Conservation (phyloP, 2,113 vertebrate species). For the Sigmodon hispidus region DNA sequence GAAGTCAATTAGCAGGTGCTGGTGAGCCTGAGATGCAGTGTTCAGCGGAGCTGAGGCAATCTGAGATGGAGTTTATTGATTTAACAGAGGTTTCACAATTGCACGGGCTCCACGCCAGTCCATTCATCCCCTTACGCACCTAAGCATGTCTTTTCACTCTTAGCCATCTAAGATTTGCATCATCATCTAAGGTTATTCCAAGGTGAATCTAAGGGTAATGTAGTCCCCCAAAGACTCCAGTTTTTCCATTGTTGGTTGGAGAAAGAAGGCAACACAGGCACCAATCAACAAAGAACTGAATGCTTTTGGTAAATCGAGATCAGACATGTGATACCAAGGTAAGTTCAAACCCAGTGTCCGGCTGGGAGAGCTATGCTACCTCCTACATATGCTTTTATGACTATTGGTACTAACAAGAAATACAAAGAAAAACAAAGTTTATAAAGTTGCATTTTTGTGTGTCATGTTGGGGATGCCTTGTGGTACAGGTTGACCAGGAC, state of each 20-base stretch:
- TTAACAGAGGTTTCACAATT: background rate
- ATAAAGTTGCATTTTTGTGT: background rate
- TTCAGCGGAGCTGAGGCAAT: conserved; percentile 18
- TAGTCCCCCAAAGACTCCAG: background rate
- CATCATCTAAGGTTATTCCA: conserved; percentile 33
- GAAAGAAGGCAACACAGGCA: background rate
- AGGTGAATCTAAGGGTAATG: background rate
- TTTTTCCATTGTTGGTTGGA: background rate
- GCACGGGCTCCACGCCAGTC: background rate
- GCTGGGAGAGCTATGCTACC: background rate
- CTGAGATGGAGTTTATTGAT: conserved; percentile 47
- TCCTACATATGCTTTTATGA: background rate
- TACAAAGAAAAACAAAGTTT: background rate
- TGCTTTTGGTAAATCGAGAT: background rate
- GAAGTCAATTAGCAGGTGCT: background rate
- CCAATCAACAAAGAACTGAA: background rate
- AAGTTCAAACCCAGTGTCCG: background rate
- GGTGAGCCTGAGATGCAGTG: background rate
- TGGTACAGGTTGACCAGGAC: no score
- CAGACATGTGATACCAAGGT: background rate
- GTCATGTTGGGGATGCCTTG: no score
- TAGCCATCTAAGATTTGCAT: background rate
- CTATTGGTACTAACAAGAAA: background rate
- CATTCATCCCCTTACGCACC: conserved; percentile 13
- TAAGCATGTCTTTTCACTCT: conserved; percentile 10